These are phyloP conservation scores for Lasius fuliginosus DNA, from an alignment of 2,888 invertebrate species.

Conservation along the genomic window DNA sequence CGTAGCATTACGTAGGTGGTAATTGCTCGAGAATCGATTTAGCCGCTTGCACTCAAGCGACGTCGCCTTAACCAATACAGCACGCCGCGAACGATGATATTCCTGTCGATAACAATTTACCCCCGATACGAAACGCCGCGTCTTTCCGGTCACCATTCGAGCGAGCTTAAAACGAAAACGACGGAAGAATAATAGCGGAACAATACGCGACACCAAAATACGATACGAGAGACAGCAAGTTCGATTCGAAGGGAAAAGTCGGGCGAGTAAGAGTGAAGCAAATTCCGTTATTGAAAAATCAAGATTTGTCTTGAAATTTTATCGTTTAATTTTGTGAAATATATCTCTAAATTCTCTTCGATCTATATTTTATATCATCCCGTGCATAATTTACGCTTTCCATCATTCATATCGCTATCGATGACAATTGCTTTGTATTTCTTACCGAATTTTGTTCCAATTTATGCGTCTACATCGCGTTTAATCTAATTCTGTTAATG, in stretches of 20 bases:
- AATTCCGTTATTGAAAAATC: conserved; percentile 50
- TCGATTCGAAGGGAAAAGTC: conserved; percentile 47
- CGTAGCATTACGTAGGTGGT: conserved; percentile 66
- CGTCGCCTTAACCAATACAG: conserved; percentile 68
- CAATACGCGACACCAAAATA: conserved; percentile 11
- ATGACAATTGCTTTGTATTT: not conserved
- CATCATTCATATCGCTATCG: not conserved
- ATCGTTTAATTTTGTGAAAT: not conserved
- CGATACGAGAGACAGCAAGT: not conserved
- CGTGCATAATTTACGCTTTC: not conserved
- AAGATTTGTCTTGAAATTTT: not conserved
- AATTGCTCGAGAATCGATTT: conserved; percentile 74
- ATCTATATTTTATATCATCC: not conserved
- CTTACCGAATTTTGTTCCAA: not conserved
- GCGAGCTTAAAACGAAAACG: conserved; percentile 13
- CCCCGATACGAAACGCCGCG: conserved; percentile 60
- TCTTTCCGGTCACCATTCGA: conserved; percentile 36
- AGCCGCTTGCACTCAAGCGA: conserved; percentile 60
- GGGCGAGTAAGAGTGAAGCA: conserved; percentile 47
- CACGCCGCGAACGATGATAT: conserved; percentile 68
- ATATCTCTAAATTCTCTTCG: not conserved
- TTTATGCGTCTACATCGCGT: conserved; percentile 19
- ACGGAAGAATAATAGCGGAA: conserved; percentile 15
- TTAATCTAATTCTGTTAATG: not conserved
- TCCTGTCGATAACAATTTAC: conserved; percentile 73